phyloP scores from a whole-genome alignment of 2,113 vertebrate species.

The Lethenteron camtschaticum region DNA sequence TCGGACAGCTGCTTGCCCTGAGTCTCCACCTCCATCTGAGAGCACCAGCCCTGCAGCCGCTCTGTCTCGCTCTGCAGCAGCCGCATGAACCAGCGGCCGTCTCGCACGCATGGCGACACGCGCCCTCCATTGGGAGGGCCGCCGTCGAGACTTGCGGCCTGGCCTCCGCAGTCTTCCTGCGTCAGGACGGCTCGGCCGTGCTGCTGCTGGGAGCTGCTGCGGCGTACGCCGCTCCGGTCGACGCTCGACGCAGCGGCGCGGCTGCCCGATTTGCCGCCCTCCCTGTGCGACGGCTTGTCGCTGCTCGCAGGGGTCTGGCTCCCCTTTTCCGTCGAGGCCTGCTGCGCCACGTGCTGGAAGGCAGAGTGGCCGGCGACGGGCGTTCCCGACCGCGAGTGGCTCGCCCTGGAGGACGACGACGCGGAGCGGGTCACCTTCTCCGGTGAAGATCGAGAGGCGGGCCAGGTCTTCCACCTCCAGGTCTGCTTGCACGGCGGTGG shows the following conservation, averaged over 20 bases:
- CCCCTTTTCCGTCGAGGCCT: constrained; percentile 73
- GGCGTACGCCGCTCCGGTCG: constrained; percentile 18
- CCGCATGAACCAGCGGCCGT: constrained; percentile 93
- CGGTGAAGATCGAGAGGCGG: constrained; percentile 29
- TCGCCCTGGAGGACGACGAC: constrained; percentile 24
- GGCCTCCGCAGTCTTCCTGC: constrained; percentile 10
- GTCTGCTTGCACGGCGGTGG: constrained; percentile 79
- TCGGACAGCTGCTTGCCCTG: constrained; percentile 89
- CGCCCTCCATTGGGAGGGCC: constrained; percentile 77
- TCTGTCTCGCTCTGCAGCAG: constrained; percentile 83
- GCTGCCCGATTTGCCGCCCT: constrained; percentile 23
- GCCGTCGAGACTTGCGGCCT: constrained; percentile 47
- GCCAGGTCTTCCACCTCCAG: constrained; percentile 73
- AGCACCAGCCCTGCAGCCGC: constrained; percentile 90
- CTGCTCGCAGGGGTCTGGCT: constrained; percentile 43
- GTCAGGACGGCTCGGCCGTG: too few relatives aligned
- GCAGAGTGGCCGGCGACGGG: constrained; percentile 55
- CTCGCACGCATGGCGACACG: constrained; percentile 45
- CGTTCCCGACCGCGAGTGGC: constrained; percentile 67
- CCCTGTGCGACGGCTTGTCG: constrained; percentile 28
- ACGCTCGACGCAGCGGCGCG: constrained; percentile 47
- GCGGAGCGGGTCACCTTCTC: too few relatives aligned
- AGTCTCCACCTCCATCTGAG: constrained; percentile 96
- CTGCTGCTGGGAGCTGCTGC: too few relatives aligned
- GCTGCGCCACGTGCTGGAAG: constrained; percentile 88